Percentiles rank a stretch among this genome's conserved stretches.
Evolutionary conservation across 2,113 vertebrate genomes (phyloP).

Genomic region (Carassius auratus): DNA sequence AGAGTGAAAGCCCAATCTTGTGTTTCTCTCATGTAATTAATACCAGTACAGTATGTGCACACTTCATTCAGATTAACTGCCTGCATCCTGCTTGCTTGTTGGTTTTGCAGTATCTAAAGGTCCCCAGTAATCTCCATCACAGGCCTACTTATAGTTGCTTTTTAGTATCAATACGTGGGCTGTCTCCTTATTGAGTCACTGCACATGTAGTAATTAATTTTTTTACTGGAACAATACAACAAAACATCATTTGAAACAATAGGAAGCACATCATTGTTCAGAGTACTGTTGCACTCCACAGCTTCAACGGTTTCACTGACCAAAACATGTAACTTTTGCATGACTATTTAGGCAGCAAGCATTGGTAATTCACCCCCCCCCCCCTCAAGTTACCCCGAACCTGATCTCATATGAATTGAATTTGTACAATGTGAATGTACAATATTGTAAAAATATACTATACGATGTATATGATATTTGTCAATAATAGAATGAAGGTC

Average conservation of each 20-base stretch:
- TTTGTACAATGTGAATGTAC: too few species aligned
- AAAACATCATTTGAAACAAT: background rate
- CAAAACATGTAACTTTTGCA: background rate
- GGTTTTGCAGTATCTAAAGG: constrained; percentile 61
- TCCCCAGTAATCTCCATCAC: constrained; percentile 64
- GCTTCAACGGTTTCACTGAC: background rate
- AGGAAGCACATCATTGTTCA: background rate
- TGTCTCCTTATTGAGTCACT: constrained; percentile 46
- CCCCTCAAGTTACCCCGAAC: too few species aligned
- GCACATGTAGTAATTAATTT: constrained; percentile 27
- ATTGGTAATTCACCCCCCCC: too few species aligned
- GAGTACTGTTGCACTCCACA: background rate
- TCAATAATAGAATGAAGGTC: too few species aligned
- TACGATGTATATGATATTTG: too few species aligned
- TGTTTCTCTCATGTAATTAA: constrained; percentile 57
- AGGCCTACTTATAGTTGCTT: constrained; percentile 57
- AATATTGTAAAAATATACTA: too few species aligned
- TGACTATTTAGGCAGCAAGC: background rate
- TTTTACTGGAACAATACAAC: constrained; percentile 2
- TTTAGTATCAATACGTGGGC: constrained; percentile 61
- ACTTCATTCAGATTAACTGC: constrained; percentile 62
- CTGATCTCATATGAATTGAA: too few species aligned
- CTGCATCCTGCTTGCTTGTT: constrained; percentile 11
- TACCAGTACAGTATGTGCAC: constrained; percentile 53
- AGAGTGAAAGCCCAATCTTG: constrained; percentile 57